Conservation (phyloP, 2,888 invertebrate species). For the Ectemnius continuus region DNA sequence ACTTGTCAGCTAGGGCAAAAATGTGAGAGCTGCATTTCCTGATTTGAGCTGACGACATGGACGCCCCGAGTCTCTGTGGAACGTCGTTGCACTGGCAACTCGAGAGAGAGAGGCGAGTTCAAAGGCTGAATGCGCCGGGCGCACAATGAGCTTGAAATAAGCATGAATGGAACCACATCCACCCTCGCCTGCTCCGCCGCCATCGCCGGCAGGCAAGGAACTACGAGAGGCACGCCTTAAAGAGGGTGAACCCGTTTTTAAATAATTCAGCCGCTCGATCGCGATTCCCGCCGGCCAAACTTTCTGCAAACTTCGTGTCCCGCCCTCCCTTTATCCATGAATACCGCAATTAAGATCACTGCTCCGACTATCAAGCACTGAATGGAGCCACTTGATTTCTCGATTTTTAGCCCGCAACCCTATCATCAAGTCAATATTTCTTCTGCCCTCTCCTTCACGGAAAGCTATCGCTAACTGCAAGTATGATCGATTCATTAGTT, state of each 20-base stretch:
- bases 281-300: conserved; percentile 2
- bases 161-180: conserved; percentile 74
- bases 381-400: too few relatives aligned
- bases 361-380: not conserved
- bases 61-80: conserved; percentile 49
- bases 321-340: not conserved
- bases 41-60: conserved; percentile 52
- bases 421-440: too few relatives aligned
- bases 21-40: conserved; percentile 63
- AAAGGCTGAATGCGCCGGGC: conserved; percentile 73
- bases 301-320: not conserved
- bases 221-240: conserved; percentile 57
- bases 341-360: conserved; percentile 23
- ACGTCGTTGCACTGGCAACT: conserved; percentile 61
- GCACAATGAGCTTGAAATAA: conserved; percentile 77
- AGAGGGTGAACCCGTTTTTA: conserved; percentile 65
- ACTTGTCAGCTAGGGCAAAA: conserved; percentile 58
- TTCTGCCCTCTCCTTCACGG: too few relatives aligned
- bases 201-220: conserved; percentile 63
- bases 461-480: too few relatives aligned
- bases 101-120: conserved; percentile 66
- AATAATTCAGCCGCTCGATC: conserved; percentile 67
- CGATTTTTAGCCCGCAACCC: not conserved
- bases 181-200: conserved; percentile 57
- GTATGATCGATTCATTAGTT: too few relatives aligned